A percentile compares a stretch with the other conserved stretches of the same genome.
These are phyloP conservation scores for Athetis lepigone DNA, from an alignment of 2,888 invertebrate species.

Conservation along the genomic window DNA sequence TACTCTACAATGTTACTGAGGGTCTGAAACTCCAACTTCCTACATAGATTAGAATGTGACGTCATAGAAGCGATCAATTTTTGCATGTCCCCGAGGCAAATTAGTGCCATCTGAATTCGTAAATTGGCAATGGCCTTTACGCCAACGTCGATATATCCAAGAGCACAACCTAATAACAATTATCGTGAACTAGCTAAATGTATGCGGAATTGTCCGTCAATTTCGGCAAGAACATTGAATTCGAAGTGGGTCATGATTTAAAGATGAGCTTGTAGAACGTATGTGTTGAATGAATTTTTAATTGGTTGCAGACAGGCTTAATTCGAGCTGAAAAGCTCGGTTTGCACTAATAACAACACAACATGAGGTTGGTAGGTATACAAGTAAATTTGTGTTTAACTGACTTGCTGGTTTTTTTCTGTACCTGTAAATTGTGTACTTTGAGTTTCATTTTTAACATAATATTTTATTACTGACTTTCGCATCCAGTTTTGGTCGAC, in stretches of 20 bases:
- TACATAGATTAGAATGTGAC: not conserved
- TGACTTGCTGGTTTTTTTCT: too few relatives aligned
- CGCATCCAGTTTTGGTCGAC: too few relatives aligned
- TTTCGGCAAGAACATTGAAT: conserved; percentile 4
- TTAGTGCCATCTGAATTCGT: conserved; percentile 50
- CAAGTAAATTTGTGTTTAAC: too few relatives aligned
- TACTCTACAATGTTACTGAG: too few relatives aligned
- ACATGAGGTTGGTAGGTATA: not conserved
- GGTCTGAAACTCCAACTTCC: not conserved
- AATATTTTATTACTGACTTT: too few relatives aligned
- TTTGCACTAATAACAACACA: too few relatives aligned
- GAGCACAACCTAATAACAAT: conserved; percentile 53
- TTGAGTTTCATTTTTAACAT: too few relatives aligned
- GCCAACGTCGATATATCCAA: conserved; percentile 34
- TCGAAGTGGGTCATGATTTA: not conserved
- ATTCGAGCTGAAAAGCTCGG: too few relatives aligned
- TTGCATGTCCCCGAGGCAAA: conserved; percentile 28
- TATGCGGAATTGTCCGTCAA: conserved; percentile 26
- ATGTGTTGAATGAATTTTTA: not conserved
- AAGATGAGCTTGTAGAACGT: not conserved
- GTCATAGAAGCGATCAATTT: conserved; percentile 27
- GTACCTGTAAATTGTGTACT: too few relatives aligned
- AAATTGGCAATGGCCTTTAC: conserved; percentile 60
- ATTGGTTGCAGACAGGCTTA: too few relatives aligned
- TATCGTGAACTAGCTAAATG: conserved; percentile 41